These are phyloP conservation scores for Drosophila dives DNA, from an alignment of 2,888 invertebrate genomes.

Conservation along the genomic window DNA sequence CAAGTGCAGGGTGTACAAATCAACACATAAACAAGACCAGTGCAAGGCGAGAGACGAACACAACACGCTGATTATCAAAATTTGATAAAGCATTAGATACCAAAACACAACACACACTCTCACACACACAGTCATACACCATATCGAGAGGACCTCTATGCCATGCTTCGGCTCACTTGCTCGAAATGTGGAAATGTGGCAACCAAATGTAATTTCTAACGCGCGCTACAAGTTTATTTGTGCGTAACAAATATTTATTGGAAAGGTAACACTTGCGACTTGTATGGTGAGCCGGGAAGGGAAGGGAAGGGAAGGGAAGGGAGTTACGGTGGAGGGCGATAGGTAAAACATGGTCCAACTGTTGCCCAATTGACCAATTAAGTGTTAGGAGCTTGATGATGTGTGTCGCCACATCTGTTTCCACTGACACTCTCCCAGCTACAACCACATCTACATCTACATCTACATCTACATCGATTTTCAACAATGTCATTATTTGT, in stretches of 20 bases:
- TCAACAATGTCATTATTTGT: conserved; percentile 51
- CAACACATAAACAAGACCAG: conserved; percentile 58
- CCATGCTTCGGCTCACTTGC: conserved; percentile 68
- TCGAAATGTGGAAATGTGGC: conserved; percentile 13
- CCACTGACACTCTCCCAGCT: conserved; percentile 21
- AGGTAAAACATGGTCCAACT: conserved; percentile 44
- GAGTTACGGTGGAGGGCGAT: conserved; percentile 1
- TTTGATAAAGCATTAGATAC: conserved; percentile 72
- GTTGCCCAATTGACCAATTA: conserved; percentile 76
- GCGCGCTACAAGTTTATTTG: conserved; percentile 76
- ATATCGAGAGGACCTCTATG: conserved; percentile 41
- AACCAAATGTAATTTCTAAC: conserved; percentile 62
- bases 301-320: not conserved
- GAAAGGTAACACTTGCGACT: conserved; percentile 77
- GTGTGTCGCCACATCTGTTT: conserved; percentile 58
- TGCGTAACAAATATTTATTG: conserved; percentile 81
- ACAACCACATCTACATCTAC: not conserved
- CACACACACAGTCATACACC: conserved; percentile 17
- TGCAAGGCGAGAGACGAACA: conserved; percentile 62
- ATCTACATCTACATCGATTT: conserved; percentile 40
- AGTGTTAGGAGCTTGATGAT: conserved; percentile 55
- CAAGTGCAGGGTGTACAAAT: conserved; percentile 47
- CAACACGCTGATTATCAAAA: conserved; percentile 73
- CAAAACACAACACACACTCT: conserved; percentile 42
- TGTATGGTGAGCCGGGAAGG: not conserved